A percentile compares a stretch with the other conserved stretches of the same genome.
phyloP scores from a whole-genome alignment of 2,888 invertebrate genomes.

The Frankliniella fusca region DNA sequence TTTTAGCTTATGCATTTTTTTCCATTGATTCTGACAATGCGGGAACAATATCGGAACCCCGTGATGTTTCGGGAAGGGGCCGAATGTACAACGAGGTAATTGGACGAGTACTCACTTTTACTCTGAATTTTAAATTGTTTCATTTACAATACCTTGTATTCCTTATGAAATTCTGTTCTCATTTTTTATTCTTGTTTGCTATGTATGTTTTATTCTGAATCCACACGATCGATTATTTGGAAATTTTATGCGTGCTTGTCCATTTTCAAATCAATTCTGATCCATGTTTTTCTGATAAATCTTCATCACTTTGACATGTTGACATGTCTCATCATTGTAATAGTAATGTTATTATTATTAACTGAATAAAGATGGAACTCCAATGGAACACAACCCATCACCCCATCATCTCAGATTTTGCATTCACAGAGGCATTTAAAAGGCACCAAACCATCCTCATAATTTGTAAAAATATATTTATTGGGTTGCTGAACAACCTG shows the following conservation, averaged over 20 bases:
- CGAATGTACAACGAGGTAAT: conserved; percentile 42
- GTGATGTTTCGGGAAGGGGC: conserved; percentile 42
- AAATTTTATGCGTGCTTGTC: background rate
- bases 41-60: conserved; percentile 41
- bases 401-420: too few relatives aligned
- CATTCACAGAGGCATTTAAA: too few relatives aligned
- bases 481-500: too few relatives aligned
- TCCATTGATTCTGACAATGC: conserved; percentile 50
- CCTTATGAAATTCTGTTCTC: background rate
- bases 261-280: background rate
- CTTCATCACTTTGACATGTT: background rate
- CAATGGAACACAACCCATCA: too few relatives aligned
- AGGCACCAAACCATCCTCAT: too few relatives aligned
- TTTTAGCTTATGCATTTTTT: conserved; percentile 63
- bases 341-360: too few relatives aligned
- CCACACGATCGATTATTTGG: background rate
- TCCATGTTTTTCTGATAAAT: background rate
- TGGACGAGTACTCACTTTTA: background rate
- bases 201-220: background rate
- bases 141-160: background rate
- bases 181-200: too few relatives aligned
- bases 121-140: conserved; percentile 17
- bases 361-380: too few relatives aligned
- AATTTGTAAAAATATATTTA: too few relatives aligned
- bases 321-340: too few relatives aligned